Evolutionary conservation across 2,888 invertebrate species (phyloP), one percentile per base, ranked within the genome.

Genomic region (Seira sanloemensis): DNA sequence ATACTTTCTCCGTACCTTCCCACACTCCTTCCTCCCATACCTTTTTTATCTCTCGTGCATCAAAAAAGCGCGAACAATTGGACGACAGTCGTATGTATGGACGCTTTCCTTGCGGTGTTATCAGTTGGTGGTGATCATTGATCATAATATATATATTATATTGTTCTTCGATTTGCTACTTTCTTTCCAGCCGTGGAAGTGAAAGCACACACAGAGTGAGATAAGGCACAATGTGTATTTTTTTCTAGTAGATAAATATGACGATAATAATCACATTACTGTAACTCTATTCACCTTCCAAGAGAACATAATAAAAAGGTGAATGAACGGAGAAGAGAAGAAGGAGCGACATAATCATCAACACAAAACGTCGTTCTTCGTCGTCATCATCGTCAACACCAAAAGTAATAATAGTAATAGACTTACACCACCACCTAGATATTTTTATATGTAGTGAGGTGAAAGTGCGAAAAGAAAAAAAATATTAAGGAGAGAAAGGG

Each of bases 381-480:
- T 46, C 46, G 46, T 5, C 46, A 12, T 9, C 5, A 46, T 12
- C 12, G 18, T 18, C 58, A 58, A 9, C n/a, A 58, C 18, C 9
- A 24, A 58, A 58, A 62, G 66, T 37, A 66, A 66, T 66, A 23
- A 24, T n/a, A 23, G 18, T 37, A 9, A 23, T 66, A 66, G 66
- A 19, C 7, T 7, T 19, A 23, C 19, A 23, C 66, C 4, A 37
- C 21, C 24, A 66, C 24, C 19, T 66, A 75, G 1, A 75, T 23
- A 19, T 24, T 46, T 9, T 37, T 37, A 5, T 37, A 37, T 37
- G 37, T 37, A 37, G 37, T 5, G 7, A 37, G 12, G 37, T 37
- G 37, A 37, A 37, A 37, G 37, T 37, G 37, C 12, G 5, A 12
- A n/a, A n/a, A n/a, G 12, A 37, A 37, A 37, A 37, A 9, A 37